A percentile compares a stretch with the other conserved stretches of the same genome.
Conservation (phyloP, 2,888 invertebrate species). For the Sicus ferrugineus region DNA sequence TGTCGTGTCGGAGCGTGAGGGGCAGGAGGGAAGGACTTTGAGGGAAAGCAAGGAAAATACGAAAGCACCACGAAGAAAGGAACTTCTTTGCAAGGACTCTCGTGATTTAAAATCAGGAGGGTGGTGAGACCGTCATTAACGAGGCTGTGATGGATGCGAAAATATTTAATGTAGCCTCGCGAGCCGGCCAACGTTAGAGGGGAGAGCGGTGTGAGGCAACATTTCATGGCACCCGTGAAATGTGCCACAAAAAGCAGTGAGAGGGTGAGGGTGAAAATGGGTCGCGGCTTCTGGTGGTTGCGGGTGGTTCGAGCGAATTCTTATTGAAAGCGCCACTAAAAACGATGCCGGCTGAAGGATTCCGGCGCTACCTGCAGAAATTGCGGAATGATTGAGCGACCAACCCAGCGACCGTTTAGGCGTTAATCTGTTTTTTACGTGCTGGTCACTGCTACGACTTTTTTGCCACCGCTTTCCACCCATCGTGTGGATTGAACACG, state of each 20-base stretch:
- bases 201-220: neutral
- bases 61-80: neutral
- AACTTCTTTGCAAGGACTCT: neutral
- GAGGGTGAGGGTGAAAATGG: no score
- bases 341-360: neutral
- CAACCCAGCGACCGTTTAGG: slow-evolving; percentile 40
- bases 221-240: no score
- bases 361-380: neutral
- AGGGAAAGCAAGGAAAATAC: neutral
- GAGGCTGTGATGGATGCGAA: neutral
- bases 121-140: neutral
- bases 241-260: no score
- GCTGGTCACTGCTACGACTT: slow-evolving; percentile 41
- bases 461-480: neutral
- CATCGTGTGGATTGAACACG: no score
- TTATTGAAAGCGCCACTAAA: no score
- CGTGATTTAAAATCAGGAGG: slow-evolving; percentile 1
- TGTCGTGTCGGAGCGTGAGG: neutral
- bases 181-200: no score
- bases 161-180: no score
- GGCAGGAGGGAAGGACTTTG: neutral
- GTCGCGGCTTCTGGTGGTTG: no score
- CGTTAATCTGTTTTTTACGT: slow-evolving; percentile 59
- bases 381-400: slow-evolving; percentile 9
- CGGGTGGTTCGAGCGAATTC: no score